Percentiles rank a stretch among this genome's conserved stretches.
These are phyloP conservation scores for Cryptomyrus ogoouensis DNA, from an alignment of 2,113 vertebrate genomes.

Conservation along the genomic window DNA sequence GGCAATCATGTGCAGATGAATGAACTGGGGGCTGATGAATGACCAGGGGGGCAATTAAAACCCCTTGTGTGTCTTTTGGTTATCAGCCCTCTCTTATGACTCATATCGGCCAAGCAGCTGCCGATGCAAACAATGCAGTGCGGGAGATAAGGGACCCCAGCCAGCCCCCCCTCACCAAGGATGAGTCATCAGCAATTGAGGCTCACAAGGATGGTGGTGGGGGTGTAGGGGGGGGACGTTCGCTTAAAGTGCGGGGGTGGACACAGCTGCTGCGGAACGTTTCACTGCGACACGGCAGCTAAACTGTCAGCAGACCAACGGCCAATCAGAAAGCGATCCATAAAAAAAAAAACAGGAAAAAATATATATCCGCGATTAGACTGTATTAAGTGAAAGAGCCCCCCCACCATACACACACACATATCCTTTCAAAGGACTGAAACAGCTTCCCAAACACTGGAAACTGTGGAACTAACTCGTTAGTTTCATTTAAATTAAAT, in stretches of 20 bases:
- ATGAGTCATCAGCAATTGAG: constrained; percentile 5
- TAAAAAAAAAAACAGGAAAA: neutral
- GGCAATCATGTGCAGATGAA: neutral
- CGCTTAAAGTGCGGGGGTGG: neutral
- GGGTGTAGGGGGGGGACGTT: neutral
- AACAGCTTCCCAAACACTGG: neutral
- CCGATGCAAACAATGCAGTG: neutral
- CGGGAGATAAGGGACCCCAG: neutral
- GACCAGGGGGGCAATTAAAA: neutral
- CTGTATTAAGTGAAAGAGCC: neutral
- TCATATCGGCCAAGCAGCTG: neutral
- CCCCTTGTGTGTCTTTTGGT: neutral
- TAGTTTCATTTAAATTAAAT: neutral
- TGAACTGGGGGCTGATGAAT: neutral
- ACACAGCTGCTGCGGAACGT: neutral
- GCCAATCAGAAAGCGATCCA: neutral
- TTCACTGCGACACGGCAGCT: neutral
- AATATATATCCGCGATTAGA: neutral
- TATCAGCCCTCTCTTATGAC: neutral
- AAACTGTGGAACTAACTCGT: neutral
- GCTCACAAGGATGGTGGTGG: neutral
- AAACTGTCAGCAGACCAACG: neutral
- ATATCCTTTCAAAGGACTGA: neutral
- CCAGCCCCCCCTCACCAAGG: neutral
- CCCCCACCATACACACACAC: neutral